Evolutionary conservation across 2,113 vertebrate genomes (phyloP), one percentile per base, ranked within the genome.

Genomic region (Ceyx margarethae): DNA sequence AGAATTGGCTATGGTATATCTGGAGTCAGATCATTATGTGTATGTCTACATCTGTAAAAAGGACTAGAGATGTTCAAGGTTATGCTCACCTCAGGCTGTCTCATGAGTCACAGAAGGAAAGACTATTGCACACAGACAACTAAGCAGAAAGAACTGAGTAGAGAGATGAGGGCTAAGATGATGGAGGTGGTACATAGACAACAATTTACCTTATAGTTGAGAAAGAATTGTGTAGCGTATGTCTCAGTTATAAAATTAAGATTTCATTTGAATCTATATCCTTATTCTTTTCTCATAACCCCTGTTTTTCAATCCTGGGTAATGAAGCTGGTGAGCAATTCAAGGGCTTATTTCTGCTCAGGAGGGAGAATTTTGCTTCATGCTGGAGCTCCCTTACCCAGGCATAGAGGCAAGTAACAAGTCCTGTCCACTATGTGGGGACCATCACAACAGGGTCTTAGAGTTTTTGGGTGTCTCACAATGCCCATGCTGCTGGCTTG

Each of bases 321-420:
- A 78, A 84, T 35, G 40, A 78, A 75, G 57, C 9, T 60, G n/a
- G 8, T 43, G 14, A 78, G 57, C 28, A 75, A 22, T 26, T 62
- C 58, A 50, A 46, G 13, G 26, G n/a, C 7, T 61, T 48, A 28
- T 20, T 74, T 66, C 45, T 80, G 54, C 21, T 73, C 19, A n/a
- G 57, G 25, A 83, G 15, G 10, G 26, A 90, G 21, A 74, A 71
- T 50, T 77, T 28, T 77, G 17, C 15, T 58, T 60, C 15, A 33
- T 35, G 26, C 45, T 68, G 20, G 45, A 83, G 61, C 11, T 78
- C 10, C 26, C 54, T 78, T 84, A 73, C 12, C 33, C 40, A 40
- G 23, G 15, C 5, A 65, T 0, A 0, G 42, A 66, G 9, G 2
- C 8, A 12, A 35, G 4, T 18, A 46, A 42, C 0, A 6, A 64